Evolutionary conservation across 2,888 invertebrate species (phyloP).

Genomic region (Lacanobia oleracea): DNA sequence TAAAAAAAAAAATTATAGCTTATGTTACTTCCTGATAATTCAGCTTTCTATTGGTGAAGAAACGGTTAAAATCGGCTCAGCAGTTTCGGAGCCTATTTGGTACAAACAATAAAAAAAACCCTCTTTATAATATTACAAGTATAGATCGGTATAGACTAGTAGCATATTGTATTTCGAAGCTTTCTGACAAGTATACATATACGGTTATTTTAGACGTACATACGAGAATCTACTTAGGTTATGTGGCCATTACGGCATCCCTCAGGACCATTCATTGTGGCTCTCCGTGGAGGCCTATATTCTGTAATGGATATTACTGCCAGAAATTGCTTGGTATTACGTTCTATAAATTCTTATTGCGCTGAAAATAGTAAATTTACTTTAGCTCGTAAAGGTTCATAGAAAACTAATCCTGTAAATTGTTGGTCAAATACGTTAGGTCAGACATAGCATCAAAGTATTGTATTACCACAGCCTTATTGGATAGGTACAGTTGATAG

Average conservation of each 20-base stretch:
- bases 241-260: conserved; percentile 35
- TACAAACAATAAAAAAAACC: too few relatives aligned
- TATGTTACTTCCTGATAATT: too few relatives aligned
- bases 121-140: too few relatives aligned
- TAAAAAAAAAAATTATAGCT: too few relatives aligned
- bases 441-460: background rate
- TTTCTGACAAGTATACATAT: background rate
- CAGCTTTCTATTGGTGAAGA: too few relatives aligned
- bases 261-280: conserved; percentile 18
- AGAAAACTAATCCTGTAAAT: conserved; percentile 24
- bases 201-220: conserved; percentile 16
- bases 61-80: too few relatives aligned
- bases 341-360: conserved; percentile 40
- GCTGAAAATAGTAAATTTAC: conserved; percentile 19
- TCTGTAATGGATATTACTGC: conserved; percentile 45
- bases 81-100: too few relatives aligned
- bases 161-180: too few relatives aligned
- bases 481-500: too few relatives aligned
- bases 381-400: conserved; percentile 7
- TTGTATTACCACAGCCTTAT: background rate
- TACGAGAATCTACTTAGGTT: background rate
- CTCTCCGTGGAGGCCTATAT: conserved; percentile 3
- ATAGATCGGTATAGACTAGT: too few relatives aligned
- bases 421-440: background rate
- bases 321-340: conserved; percentile 30